Evolutionary conservation across 2,797 vertebrate genomes (phyloP).

Genomic region (Falco biarmicus): DNA sequence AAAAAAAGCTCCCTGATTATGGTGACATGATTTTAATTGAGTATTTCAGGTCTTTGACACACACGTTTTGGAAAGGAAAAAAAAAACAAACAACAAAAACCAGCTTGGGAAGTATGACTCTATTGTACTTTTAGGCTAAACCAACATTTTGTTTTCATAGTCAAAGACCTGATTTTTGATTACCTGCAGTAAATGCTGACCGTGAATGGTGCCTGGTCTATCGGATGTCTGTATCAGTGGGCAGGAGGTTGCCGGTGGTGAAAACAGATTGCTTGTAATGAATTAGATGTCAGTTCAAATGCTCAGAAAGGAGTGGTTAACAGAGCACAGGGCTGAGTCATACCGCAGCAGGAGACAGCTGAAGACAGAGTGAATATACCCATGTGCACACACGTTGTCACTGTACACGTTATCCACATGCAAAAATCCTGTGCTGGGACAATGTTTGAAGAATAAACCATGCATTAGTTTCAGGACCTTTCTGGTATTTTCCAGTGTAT

Average conservation of each 20-base stretch:
- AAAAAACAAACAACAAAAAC: not conserved
- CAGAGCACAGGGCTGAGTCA: slow-evolving; percentile 62
- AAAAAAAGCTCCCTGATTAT: not conserved
- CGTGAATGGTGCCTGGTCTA: not conserved
- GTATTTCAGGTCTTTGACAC: not conserved
- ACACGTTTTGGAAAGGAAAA: not conserved
- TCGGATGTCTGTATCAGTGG: slow-evolving; percentile 57
- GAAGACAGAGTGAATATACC: not conserved
- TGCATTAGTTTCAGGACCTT: not conserved
- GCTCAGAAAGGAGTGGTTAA: slow-evolving; percentile 71
- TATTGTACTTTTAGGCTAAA: not conserved
- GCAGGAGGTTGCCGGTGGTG: slow-evolving; percentile 69
- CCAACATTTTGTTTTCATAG: not conserved
- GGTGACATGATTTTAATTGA: not conserved
- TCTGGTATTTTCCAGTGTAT: not conserved
- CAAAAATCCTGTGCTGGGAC: not conserved
- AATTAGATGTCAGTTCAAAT: slow-evolving; percentile 84
- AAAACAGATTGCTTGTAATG: slow-evolving; percentile 81
- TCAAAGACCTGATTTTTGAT: slow-evolving; percentile 5
- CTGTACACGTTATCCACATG: accelerated
- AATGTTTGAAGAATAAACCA: not conserved
- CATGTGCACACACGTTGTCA: not conserved
- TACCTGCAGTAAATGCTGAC: not conserved
- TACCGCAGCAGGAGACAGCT: not conserved
- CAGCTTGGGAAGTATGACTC: not conserved